Conservation (phyloP, 1,140 invertebrate genomes). For the Bactericera cockerelli region DNA sequence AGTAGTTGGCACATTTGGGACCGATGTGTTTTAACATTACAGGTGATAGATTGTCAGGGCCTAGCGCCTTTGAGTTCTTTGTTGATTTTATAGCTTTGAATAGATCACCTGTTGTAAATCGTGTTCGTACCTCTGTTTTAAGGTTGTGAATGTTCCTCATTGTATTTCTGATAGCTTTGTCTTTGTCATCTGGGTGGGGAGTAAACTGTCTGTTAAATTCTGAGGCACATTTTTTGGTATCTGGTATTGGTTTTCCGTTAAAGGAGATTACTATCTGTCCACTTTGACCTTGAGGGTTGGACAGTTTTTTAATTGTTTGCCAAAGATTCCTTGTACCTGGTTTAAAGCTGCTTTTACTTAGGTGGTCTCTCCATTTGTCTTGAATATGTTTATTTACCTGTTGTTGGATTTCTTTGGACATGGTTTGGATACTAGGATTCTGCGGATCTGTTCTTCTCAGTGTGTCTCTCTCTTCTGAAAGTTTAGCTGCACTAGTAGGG, state of each 20-base stretch:
- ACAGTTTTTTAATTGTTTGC: background rate
- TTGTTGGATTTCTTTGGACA: background rate
- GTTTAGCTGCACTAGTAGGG: background rate
- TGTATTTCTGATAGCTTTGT: slow-evolving; percentile 1
- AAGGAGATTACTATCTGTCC: background rate
- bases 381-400: background rate
- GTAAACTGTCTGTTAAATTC: slow-evolving; percentile 1
- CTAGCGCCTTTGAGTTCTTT: background rate
- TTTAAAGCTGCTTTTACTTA: slow-evolving; percentile 4
- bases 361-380: background rate
- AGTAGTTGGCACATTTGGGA: background rate
- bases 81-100: background rate
- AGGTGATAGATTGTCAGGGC: background rate
- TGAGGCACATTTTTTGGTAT: background rate
- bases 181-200: background rate
- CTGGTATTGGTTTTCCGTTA: background rate
- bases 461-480: background rate
- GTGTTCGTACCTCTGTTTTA: background rate
- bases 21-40: slow-evolving; percentile 2
- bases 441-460: background rate
- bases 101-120: background rate
- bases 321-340: background rate
- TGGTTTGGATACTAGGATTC: background rate
- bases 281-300: background rate
- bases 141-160: background rate